A percentile compares a stretch with the other conserved stretches of the same genome.
phyloP scores from a whole-genome alignment of 2,113 vertebrate species.

The Sorex araneus region DNA sequence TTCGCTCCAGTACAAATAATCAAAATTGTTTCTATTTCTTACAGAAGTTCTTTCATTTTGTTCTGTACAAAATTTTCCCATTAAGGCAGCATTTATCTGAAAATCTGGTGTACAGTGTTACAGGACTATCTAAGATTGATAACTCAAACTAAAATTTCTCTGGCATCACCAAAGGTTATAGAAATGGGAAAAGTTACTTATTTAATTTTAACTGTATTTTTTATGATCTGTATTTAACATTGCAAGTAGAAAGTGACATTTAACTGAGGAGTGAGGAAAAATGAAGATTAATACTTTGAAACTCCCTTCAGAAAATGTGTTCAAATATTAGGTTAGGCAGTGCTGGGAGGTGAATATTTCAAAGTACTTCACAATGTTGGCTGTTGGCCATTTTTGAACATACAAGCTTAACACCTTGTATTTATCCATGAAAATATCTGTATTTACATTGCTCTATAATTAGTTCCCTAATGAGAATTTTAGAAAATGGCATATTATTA shows the following conservation, averaged over 20 bases:
- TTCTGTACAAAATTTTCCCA: constrained; percentile 54
- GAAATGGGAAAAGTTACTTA: constrained; percentile 41
- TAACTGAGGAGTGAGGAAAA: constrained; percentile 36
- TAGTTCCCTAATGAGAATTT: constrained; percentile 41
- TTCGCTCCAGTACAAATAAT: constrained; percentile 30
- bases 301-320: constrained; percentile 53
- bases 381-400: constrained; percentile 23
- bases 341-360: constrained; percentile 12
- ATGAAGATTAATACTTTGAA: constrained; percentile 50
- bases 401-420: constrained; percentile 17
- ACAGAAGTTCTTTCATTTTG: constrained; percentile 61
- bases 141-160: constrained; percentile 49
- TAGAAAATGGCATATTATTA: constrained; percentile 17
- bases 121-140: constrained; percentile 41
- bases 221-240: constrained; percentile 53
- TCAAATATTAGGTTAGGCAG: neutral
- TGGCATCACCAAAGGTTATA: constrained; percentile 56
- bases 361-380: constrained; percentile 43
- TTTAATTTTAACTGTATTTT: constrained; percentile 40
- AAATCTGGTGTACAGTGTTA: constrained; percentile 43
- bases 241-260: constrained; percentile 58
- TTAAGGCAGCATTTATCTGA: constrained; percentile 58
- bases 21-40: constrained; percentile 63
- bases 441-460: constrained; percentile 55
- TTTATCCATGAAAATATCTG: constrained; percentile 54